Base-by-base conservation (phyloP, 2,888 invertebrate species). In the Drosophila birchii region DNA sequence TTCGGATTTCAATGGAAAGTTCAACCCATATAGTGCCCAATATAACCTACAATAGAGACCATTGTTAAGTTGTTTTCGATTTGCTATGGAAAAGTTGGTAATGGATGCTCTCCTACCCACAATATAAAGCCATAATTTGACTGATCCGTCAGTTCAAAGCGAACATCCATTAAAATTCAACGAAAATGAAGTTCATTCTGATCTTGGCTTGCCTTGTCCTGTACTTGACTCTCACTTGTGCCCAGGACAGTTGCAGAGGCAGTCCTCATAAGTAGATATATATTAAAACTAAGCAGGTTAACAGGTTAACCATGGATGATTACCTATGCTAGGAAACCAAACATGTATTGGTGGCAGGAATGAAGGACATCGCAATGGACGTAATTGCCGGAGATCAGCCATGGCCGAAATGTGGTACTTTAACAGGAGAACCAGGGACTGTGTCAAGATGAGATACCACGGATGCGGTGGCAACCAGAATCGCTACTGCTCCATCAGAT, bases 401-500 rank as follows among this genome's bases (percentile, higher is more conserved):
- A 57, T 7, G 6, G 3, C 7, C 3, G 47, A 57, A 45, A 57
- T 57, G 58, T 47, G 58, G 58, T 36, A 58, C 58, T 58, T 7
- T 4, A 14, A 38, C 49, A 26, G 45, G 45, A 26, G 49, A 16
- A 6, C 36, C 11, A 9, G 49, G 26, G 36, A 5, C n/a, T 58
- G 58, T 36, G 4, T 26, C 2, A 58, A 58, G 26, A 49, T 58
- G 49, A 49, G 11, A 23, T 58, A 36, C 18, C 58, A 20, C 7
- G 58, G 58, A 18, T 58, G 58, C 49, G 49, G 49, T 11, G 58
- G 58, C 32, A 58, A 49, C 36, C 36, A 1, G 8, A 58, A 58
- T 26, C 58, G 58, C 18, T 49, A 36, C 36, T 58, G 49, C 26
- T 49, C 58, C 49, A 14, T 36, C 4, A 34, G 45, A 20, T 44